These are phyloP conservation scores for Pygoscelis adeliae DNA, from an alignment of 2,113 vertebrate species.

Conservation along the genomic window DNA sequence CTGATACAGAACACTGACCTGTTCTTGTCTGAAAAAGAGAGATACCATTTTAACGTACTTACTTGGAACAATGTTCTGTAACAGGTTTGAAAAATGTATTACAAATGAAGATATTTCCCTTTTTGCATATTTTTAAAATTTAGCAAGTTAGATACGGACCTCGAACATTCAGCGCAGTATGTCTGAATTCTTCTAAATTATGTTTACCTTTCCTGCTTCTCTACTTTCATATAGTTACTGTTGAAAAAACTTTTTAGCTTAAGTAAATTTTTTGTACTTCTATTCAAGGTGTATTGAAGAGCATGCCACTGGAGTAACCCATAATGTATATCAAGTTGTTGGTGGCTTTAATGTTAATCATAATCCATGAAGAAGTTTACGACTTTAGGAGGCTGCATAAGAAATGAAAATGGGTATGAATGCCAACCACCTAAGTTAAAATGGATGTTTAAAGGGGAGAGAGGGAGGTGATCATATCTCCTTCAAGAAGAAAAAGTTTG, in stretches of 20 bases:
- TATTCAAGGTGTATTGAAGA: not conserved
- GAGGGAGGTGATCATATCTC: not conserved
- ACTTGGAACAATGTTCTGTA: not conserved
- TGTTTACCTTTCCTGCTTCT: not conserved
- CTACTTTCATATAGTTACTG: not conserved
- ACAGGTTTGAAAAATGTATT: not conserved
- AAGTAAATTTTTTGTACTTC: not conserved
- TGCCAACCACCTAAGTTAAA: not conserved
- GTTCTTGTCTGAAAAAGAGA: conserved; percentile 81
- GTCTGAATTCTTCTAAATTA: not conserved
- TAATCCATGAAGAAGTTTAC: not conserved
- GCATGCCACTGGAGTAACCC: not conserved
- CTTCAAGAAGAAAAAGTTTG: not conserved
- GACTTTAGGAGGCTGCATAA: not conserved
- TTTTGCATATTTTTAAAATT: not conserved
- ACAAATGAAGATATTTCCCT: not conserved
- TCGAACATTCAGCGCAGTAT: not conserved
- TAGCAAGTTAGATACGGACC: not conserved
- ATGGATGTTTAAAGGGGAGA: not conserved
- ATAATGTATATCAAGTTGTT: not conserved
- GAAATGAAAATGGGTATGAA: not conserved
- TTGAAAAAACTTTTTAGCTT: not conserved
- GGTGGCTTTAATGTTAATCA: not conserved
- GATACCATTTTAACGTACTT: not conserved
- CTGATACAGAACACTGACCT: conserved; percentile 88